phyloP scores from a whole-genome alignment of 2,113 vertebrate genomes.

The Eublepharis macularius region DNA sequence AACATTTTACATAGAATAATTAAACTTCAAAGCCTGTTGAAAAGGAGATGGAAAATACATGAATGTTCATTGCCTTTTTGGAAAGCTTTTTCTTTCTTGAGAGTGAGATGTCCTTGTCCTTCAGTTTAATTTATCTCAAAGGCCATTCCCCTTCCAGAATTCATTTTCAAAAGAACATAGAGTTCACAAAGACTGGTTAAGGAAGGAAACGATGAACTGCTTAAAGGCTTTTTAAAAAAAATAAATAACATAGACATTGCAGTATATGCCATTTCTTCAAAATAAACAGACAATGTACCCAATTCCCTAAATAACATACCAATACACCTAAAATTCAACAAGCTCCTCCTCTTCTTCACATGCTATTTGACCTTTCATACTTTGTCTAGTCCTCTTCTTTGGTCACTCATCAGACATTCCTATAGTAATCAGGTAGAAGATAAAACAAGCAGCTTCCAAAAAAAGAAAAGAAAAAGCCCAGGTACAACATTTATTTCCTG shows the following conservation, averaged over 20 bases:
- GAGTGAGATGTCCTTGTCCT: slow-evolving; percentile 38
- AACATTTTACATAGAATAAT: not conserved
- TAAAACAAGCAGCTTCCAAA: not conserved
- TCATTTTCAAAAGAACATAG: not conserved
- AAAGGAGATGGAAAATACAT: not conserved
- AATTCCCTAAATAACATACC: not conserved
- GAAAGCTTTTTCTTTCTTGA: slow-evolving; percentile 2
- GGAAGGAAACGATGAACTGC: slow-evolving; percentile 25
- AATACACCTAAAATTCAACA: not conserved
- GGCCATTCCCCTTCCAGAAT: not conserved
- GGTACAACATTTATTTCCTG: not conserved
- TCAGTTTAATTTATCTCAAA: slow-evolving; percentile 31
- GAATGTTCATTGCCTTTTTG: slow-evolving; percentile 7
- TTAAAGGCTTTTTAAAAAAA: slow-evolving; percentile 8
- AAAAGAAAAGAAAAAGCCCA: no score
- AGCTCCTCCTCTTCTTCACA: not conserved
- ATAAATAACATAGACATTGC: not conserved
- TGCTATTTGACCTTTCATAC: not conserved
- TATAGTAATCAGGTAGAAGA: not conserved
- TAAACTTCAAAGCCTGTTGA: not conserved
- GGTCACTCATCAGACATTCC: not conserved
- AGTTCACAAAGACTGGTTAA: not conserved
- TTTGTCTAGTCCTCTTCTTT: not conserved
- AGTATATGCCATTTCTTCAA: not conserved
- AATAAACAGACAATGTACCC: not conserved